Percentiles rank a stretch among this genome's conserved stretches.
phyloP scores from a whole-genome alignment of 2,888 invertebrate species.

The Conistra vaccinii region DNA sequence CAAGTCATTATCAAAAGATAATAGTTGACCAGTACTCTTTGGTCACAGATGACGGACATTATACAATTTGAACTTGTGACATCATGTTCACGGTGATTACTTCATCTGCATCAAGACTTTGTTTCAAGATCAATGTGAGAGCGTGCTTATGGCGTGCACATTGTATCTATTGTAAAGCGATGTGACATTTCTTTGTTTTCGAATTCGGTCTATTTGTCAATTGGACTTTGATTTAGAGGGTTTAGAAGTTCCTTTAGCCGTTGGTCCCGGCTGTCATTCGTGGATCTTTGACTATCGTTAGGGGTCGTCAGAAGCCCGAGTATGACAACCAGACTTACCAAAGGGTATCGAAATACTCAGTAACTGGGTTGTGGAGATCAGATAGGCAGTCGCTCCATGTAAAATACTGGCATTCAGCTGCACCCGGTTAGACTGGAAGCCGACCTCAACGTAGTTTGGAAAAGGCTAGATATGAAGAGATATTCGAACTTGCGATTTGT shows the following conservation, averaged over 20 bases:
- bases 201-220: neutral
- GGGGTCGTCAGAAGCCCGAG: no score
- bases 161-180: neutral
- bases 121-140: slow-evolving; percentile 8
- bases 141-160: neutral
- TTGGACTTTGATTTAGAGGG: neutral
- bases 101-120: slow-evolving; percentile 8
- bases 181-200: neutral
- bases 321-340: no score
- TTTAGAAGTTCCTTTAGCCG: neutral
- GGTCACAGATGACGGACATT: slow-evolving; percentile 28
- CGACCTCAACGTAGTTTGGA: no score
- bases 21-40: slow-evolving; percentile 27
- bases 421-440: no score
- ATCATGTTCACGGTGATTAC: slow-evolving; percentile 24
- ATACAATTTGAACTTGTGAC: slow-evolving; percentile 29
- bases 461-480: no score
- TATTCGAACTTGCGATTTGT: neutral
- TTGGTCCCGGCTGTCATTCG: no score
- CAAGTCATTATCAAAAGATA: neutral
- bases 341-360: no score
- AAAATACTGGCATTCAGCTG: no score
- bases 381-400: no score
- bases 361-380: no score
- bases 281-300: no score